These are phyloP conservation scores for Cygnus buccinator DNA, from an alignment of 2,113 vertebrate genomes.

Conservation along the genomic window DNA sequence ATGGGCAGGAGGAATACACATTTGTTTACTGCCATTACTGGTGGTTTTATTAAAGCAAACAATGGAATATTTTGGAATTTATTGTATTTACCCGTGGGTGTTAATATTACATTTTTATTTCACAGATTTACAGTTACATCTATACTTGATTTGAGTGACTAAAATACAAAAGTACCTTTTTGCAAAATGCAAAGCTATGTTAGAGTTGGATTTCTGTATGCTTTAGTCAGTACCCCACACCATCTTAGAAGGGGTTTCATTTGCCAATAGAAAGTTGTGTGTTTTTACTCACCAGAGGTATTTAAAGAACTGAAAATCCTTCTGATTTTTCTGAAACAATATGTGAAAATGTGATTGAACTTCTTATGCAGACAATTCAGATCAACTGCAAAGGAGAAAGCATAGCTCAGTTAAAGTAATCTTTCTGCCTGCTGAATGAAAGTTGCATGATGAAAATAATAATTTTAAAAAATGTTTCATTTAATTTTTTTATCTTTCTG, in stretches of 20 bases:
- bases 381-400: background rate
- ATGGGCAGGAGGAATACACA: background rate
- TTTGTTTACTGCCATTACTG: background rate
- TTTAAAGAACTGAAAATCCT: background rate
- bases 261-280: background rate
- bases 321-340: conserved; percentile 21
- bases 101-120: background rate
- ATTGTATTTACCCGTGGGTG: background rate
- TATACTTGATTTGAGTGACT: background rate
- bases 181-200: background rate
- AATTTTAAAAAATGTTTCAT: background rate
- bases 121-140: background rate
- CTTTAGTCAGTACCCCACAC: background rate
- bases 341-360: conserved; percentile 23
- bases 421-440: background rate
- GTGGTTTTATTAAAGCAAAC: background rate
- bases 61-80: background rate
- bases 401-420: background rate
- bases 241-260: background rate
- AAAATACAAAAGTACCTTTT: background rate
- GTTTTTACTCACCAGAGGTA: background rate
- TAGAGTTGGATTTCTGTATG: background rate
- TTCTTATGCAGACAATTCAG: conserved; percentile 13
- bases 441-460: background rate
- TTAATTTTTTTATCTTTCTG: conserved; percentile 34